Evolutionary conservation across 1,140 invertebrate species (phyloP).

Genomic region (Phocides pigmalion): DNA sequence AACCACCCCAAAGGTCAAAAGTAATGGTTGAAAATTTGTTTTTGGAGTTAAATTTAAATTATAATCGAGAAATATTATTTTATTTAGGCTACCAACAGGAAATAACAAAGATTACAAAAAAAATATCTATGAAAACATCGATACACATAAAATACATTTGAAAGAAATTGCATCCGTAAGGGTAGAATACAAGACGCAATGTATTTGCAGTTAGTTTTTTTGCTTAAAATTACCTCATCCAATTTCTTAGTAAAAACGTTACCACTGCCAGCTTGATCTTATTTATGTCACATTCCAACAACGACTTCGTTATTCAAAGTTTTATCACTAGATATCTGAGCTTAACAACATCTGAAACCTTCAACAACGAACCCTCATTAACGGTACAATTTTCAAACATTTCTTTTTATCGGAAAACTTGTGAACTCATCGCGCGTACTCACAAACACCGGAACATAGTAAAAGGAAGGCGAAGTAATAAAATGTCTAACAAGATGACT

Average conservation of each 20-base stretch:
- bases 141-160: too few relatives aligned
- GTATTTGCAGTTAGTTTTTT: too few relatives aligned
- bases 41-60: too few relatives aligned
- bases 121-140: too few relatives aligned
- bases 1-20: too few relatives aligned
- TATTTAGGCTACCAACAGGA: too few relatives aligned
- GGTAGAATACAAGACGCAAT: too few relatives aligned
- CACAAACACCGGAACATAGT: slow-evolving; percentile 49
- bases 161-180: too few relatives aligned
- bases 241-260: background rate
- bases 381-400: slow-evolving; percentile 34
- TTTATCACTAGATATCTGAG: slow-evolving; percentile 23
- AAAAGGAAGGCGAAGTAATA: slow-evolving; percentile 54
- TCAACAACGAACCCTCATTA: slow-evolving; percentile 26
- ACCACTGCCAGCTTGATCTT: background rate
- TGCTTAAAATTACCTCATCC: background rate
- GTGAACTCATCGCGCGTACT: slow-evolving; percentile 56
- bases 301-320: slow-evolving; percentile 13
- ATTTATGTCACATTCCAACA: background rate
- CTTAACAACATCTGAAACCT: slow-evolving; percentile 23
- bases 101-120: too few relatives aligned
- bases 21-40: too few relatives aligned
- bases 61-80: too few relatives aligned
- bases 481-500: slow-evolving; percentile 79
- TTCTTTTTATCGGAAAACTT: slow-evolving; percentile 34